Evolutionary conservation across 2,797 vertebrate genomes (phyloP), one percentile per base, ranked within the genome.

Genomic region (Cryptoblepharus egeriae): DNA sequence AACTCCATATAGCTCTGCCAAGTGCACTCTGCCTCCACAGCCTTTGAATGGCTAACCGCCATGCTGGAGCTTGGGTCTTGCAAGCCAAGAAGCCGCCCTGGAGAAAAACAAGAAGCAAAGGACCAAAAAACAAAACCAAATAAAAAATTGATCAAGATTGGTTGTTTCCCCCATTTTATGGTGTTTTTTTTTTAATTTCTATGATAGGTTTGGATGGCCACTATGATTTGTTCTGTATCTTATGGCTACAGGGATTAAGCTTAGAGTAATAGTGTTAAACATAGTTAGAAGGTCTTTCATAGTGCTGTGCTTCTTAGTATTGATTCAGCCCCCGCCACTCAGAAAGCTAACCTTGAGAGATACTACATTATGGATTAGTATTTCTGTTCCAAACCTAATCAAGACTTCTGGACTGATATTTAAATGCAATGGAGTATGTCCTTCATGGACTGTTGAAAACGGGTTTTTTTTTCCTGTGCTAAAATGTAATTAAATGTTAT

Each of bases 191-290:
- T 61, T 84, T 68, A 71, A 74, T 79, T 15, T 28, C 15, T 85
- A 49, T 55, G 84, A n/a, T 79, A 2, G 77, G 64, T 90, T 93
- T 93, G 88, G 82, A 82, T 55, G 76, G 80, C 79, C 89, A 74
- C 84, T 77, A 60, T 63, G 52, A 82, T 80, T 88, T 76, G 60
- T 84, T 88, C 91, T 88, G 76, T 87, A 69, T 75, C 82, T 85
- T 75, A 77, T 52, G 90, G 81, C n/a, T n/a, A n/a, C n/a, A n/a
- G n/a, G n/a, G n/a, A n/a, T n/a, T n/a, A n/a, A n/a, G n/a, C 91
- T 89, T 84, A 82, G 91, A 84, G 83, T 77, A 90, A 77, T 87
- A 82, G 79, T 85, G 86, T 67, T 91, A 77, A 89, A n/a, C n/a
- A n/a, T n/a, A 93, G 79, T 67, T 82, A 88, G 70, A 91, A 83